A percentile compares a stretch with the other conserved stretches of the same genome.
These are phyloP conservation scores for Mohoua ochrocephala DNA, from an alignment of 2,113 vertebrate genomes.

Conservation along the genomic window DNA sequence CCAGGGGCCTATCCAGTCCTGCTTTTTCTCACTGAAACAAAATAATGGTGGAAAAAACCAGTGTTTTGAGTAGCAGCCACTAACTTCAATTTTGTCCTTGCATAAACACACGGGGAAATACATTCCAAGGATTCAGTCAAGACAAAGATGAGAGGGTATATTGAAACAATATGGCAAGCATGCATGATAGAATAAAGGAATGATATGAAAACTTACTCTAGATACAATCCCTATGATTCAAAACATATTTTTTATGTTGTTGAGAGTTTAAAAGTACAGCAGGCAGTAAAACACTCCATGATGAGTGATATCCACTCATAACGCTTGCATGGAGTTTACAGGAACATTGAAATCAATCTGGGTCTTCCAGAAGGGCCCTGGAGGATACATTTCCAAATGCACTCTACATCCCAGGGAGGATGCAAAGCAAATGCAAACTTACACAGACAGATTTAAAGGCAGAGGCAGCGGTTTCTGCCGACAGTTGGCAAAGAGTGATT, in stretches of 20 bases:
- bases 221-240: not conserved
- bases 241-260: not conserved
- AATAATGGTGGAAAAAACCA: not conserved
- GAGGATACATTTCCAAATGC: not conserved
- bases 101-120: not conserved
- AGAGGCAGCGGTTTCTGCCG: not conserved
- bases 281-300: not conserved
- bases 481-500: not conserved
- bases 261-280: not conserved
- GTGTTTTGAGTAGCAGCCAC: not conserved
- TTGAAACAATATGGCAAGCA: not conserved
- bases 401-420: not conserved
- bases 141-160: not conserved
- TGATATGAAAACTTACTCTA: not conserved
- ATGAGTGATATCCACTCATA: not conserved
- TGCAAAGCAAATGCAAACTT: not conserved
- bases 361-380: not conserved
- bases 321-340: not conserved
- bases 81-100: not conserved
- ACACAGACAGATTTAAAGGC: not conserved
- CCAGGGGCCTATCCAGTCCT: not conserved
- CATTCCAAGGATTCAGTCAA: not conserved
- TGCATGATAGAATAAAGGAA: not conserved
- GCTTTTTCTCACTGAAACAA: not conserved
- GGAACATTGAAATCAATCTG: not conserved